phyloP scores from a whole-genome alignment of 2,888 invertebrate genomes.

The Calliphora vomitoria region DNA sequence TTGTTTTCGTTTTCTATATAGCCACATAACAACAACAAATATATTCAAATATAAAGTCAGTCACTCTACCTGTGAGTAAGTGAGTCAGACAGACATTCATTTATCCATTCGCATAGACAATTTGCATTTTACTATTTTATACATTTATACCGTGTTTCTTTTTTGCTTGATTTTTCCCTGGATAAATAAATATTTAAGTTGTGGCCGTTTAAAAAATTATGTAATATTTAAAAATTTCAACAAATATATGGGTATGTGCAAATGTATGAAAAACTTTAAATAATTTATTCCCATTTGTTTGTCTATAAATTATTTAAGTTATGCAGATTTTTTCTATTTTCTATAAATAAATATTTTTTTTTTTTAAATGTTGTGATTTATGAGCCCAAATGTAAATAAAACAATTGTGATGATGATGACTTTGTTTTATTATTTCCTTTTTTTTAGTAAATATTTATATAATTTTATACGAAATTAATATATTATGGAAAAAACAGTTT shows the following conservation, averaged over 20 bases:
- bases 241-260: neutral
- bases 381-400: conserved; percentile 40
- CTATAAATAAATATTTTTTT: conserved; percentile 28
- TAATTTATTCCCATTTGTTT: conserved; percentile 60
- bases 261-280: neutral
- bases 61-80: neutral
- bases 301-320: conserved; percentile 56
- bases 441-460: conserved; percentile 10
- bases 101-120: neutral
- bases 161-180: neutral
- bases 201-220: conserved; percentile 50
- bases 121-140: conserved; percentile 17
- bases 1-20: conserved; percentile 47
- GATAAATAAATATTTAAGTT: conserved; percentile 45
- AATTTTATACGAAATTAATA: neutral
- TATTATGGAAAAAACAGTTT: neutral
- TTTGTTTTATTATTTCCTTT: neutral
- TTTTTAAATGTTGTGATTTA: conserved; percentile 51
- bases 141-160: neutral
- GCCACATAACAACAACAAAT: neutral
- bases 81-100: neutral
- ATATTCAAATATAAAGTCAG: neutral
- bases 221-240: conserved; percentile 22
- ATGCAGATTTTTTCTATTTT: conserved; percentile 32
- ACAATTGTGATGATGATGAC: conserved; percentile 25